phyloP scores from a whole-genome alignment of 2,113 vertebrate genomes.

The Tachuris rubrigastra region DNA sequence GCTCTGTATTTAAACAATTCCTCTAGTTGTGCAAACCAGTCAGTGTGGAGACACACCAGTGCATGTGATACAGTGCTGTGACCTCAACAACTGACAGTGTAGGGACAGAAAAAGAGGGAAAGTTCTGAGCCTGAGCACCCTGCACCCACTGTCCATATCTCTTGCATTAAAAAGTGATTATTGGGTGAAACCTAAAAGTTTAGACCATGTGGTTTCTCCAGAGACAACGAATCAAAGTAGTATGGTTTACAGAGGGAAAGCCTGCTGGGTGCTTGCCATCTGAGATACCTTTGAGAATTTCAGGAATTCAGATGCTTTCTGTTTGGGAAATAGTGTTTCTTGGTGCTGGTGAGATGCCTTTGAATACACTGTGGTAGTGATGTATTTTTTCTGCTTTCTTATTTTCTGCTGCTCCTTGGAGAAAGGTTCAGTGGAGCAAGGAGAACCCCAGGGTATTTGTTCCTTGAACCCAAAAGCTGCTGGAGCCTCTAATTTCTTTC shows the following conservation, averaged over 20 bases:
- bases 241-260: not conserved
- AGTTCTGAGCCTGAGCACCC: not conserved
- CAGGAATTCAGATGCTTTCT: not conserved
- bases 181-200: not conserved
- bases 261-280: not conserved
- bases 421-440: not conserved
- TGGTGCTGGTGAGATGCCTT: not conserved
- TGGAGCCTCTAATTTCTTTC: not conserved
- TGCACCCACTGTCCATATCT: not conserved
- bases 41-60: not conserved
- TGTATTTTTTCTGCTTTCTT: not conserved
- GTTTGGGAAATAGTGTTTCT: not conserved
- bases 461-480: not conserved
- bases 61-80: accelerated
- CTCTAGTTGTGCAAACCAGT: not conserved
- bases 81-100: not conserved
- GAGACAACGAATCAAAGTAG: not conserved
- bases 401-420: not conserved
- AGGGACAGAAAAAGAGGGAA: not conserved
- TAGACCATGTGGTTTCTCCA: not conserved
- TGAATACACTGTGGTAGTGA: not conserved
- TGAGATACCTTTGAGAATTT: not conserved
- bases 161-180: not conserved
- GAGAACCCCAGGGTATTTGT: not conserved
- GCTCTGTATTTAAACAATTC: not conserved